Percentiles rank a stretch among this genome's conserved stretches.
Evolutionary conservation across 2,888 invertebrate genomes (phyloP).

Genomic region (Spilarctia lutea): DNA sequence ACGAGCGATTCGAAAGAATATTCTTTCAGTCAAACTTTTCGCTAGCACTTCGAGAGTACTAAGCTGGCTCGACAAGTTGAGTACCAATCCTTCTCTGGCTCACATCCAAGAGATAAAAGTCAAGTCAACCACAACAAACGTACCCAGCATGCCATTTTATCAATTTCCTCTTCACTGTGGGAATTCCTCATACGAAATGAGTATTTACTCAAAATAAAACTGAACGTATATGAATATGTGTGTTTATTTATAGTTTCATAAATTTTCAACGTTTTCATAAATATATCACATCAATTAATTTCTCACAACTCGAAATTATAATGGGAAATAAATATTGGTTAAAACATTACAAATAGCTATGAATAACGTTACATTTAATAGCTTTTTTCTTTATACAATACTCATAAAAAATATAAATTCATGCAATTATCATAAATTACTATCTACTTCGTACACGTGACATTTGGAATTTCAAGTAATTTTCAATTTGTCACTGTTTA

Average conservation of each 20-base stretch:
- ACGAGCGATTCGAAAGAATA: constrained; percentile 42
- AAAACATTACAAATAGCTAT: too few relatives aligned
- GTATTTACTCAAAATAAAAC: constrained; percentile 11
- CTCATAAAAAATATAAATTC: too few relatives aligned
- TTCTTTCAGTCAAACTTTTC: constrained; percentile 55
- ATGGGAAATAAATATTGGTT: too few relatives aligned
- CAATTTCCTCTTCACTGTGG: constrained; percentile 44
- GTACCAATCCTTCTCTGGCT: constrained; percentile 69
- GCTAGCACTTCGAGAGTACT: constrained; percentile 57
- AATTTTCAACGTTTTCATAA: background rate
- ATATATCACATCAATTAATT: background rate
- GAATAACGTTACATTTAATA: too few relatives aligned
- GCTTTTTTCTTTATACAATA: too few relatives aligned
- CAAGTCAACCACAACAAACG: constrained; percentile 57
- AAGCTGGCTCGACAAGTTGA: constrained; percentile 63
- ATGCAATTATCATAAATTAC: too few relatives aligned
- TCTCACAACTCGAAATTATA: background rate
- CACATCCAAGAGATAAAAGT: constrained; percentile 71
- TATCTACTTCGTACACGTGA: too few relatives aligned
- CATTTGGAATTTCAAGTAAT: too few relatives aligned
- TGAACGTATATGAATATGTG: background rate
- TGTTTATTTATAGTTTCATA: background rate
- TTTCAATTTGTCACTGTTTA: too few relatives aligned
- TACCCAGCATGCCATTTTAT: constrained; percentile 51
- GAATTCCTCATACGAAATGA: constrained; percentile 33